Evolutionary conservation across 2,113 vertebrate genomes (phyloP), one percentile per base, ranked within the genome.

Genomic region (Sturnus vulgaris): DNA sequence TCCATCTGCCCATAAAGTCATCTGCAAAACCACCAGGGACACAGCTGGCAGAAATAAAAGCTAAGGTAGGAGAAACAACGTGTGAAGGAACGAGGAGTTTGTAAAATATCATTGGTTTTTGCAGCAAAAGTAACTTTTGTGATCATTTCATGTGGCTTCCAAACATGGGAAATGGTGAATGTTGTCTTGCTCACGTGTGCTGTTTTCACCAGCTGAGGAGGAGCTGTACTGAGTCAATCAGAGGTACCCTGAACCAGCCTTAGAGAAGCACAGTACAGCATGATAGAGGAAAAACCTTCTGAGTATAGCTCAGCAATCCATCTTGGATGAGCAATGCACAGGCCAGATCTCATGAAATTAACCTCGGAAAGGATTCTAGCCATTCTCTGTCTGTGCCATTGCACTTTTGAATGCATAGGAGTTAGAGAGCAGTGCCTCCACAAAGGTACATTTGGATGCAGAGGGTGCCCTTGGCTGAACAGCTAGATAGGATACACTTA

Each of bases 1-100:
- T 60, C 91, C 96, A 65, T 95, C 92, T 95, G 87, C 71, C 77
- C 80, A 10, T 19, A 16, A 27, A 71, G 35, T 81, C 90, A 92
- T 93, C 93, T 97, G 92, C 78, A 88, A 82, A 90, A 56, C 79
- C 81, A 55, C 57, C 40, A 77, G 94, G 86, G 86, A 70, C 93
- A 64, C 88, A 89, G 92, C 94, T 95, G 95, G 66, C 11, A 40
- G 63, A 55, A 81, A 53, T 46, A 44, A 64, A 90, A 86, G 47
- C 18, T 27, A 5, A 92, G 52, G 72, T 46, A 75, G 44, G 79
- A 86, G 82, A 83, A 92, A 75, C 40, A 83, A 17, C 2, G 0
- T 57, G 68, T 19, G 57, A 82, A 69, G 53, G 35, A 46, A 30
- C 49, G 23, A 47, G 44, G 22, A 70, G 60, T 47, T 61, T 71